Base-by-base conservation (phyloP, 2,797 vertebrate species). In the Odontamblyopus rebecca region DNA sequence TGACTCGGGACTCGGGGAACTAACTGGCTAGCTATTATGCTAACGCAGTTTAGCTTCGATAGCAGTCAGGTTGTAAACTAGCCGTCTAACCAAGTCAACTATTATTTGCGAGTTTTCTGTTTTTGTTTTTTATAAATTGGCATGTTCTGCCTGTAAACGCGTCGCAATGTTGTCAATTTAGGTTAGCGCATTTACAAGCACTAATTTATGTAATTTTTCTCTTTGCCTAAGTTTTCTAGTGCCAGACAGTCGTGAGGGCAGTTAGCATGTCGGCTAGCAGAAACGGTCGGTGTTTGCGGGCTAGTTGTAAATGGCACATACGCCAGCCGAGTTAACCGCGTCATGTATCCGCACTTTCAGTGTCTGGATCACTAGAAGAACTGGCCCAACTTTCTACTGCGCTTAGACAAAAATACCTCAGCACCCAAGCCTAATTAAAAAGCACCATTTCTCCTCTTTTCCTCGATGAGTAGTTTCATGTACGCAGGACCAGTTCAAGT, bases 211-310 rank as follows among this genome's bases (percentile, higher is more conserved):
- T 18, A 23, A 16, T 63, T 77, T 78, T 78, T 73, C 4, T 2
- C 56, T 41, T 89, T 70, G 18, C 41, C 5, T 2, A 91, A 91
- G 90, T 92, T 91, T 89, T 83, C 19, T 2, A 61, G 70, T 30
- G 19, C 44, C 88, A 87, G 87, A 89, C 61, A n/a, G 61, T 78
- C 80, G 78, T 66, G 59, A 4, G 59, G 77, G 67, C 72, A 71
- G 85, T 80, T 92, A 92, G 79, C 88, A 88, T 89, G 90, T 26
- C 80, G 82, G 87, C 85, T 86, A 72, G 77, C 81, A 82, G 85
- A 77, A 62, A 88, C 86, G 86, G 83, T 88, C 80, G 75, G 73
- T 81, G 79, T 73, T 70, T 56, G 63, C 75, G 67, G 87, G 78
- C 67, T 84, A 6, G 74, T 77, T 72, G 72, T 59, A 64, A 80